A percentile compares a stretch with the other conserved stretches of the same genome.
phyloP scores from a whole-genome alignment of 2,888 invertebrate species.

The Caenorhabditis auriculariae region DNA sequence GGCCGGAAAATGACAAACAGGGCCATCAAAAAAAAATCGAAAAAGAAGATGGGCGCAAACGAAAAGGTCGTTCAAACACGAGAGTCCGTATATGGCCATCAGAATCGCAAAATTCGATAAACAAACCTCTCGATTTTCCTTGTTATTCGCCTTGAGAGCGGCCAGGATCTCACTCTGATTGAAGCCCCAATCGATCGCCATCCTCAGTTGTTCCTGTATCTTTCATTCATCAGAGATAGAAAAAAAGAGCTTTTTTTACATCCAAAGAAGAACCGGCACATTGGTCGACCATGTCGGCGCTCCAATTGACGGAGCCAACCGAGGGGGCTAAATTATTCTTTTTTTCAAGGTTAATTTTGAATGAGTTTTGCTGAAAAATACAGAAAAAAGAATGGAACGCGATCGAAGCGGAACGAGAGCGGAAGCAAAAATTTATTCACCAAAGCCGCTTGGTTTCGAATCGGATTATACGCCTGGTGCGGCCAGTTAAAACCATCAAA shows the following conservation, averaged over 20 bases:
- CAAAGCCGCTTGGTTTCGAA: no score
- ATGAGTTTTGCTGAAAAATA: neutral
- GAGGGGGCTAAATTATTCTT: constrained; percentile 7
- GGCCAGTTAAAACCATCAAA: no score
- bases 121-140: neutral
- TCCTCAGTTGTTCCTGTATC: constrained; percentile 19
- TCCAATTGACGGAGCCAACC: constrained; percentile 13
- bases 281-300: constrained; percentile 22
- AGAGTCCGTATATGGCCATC: no score
- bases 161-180: constrained; percentile 26
- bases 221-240: neutral
- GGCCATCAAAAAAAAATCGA: no score
- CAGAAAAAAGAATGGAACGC: neutral
- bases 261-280: constrained; percentile 11
- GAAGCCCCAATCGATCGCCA: constrained; percentile 29
- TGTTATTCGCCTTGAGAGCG: constrained; percentile 15
- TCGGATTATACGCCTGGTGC: no score
- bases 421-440: no score
- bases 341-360: neutral
- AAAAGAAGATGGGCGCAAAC: no score
- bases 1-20: no score
- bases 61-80: no score
- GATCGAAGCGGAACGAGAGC: no score
- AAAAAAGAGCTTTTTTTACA: constrained; percentile 1
- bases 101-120: neutral